Evolutionary conservation across 2,797 vertebrate genomes (phyloP).

Genomic region (Jordanella pulchra): DNA sequence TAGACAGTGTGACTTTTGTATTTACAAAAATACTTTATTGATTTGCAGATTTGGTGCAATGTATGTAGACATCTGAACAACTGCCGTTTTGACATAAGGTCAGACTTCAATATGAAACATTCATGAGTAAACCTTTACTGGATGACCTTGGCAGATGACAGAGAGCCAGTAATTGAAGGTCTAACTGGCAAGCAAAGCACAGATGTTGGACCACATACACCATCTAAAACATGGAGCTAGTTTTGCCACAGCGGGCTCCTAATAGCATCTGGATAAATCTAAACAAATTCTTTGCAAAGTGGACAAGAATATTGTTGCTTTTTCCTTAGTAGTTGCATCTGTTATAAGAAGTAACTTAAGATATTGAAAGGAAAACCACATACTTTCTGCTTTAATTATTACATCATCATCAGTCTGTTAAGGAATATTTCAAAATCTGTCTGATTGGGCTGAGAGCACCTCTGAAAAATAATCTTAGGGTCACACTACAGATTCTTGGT

Average conservation of each 20-base stretch:
- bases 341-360: neutral
- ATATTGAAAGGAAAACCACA: neutral
- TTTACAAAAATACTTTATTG: neutral
- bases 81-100: constrained; percentile 52
- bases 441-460: no score
- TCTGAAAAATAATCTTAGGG: no score
- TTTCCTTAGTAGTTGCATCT: neutral
- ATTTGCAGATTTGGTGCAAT: constrained; percentile 17
- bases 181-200: constrained; percentile 43
- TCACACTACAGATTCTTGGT: neutral
- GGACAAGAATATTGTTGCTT: constrained; percentile 14
- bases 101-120: constrained; percentile 58
- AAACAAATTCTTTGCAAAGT: constrained; percentile 14
- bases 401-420: neutral
- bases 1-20: neutral
- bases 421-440: no score
- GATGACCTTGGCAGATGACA: constrained; percentile 56
- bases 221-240: constrained; percentile 38
- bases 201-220: constrained; percentile 35
- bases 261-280: constrained; percentile 31
- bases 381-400: neutral
- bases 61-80: constrained; percentile 38
- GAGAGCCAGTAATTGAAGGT: constrained; percentile 52
- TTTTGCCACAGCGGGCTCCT: constrained; percentile 35
- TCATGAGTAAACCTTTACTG: constrained; percentile 51